Evolutionary conservation across 2,888 invertebrate species (phyloP).

Genomic region (Polymixis flavicincta): DNA sequence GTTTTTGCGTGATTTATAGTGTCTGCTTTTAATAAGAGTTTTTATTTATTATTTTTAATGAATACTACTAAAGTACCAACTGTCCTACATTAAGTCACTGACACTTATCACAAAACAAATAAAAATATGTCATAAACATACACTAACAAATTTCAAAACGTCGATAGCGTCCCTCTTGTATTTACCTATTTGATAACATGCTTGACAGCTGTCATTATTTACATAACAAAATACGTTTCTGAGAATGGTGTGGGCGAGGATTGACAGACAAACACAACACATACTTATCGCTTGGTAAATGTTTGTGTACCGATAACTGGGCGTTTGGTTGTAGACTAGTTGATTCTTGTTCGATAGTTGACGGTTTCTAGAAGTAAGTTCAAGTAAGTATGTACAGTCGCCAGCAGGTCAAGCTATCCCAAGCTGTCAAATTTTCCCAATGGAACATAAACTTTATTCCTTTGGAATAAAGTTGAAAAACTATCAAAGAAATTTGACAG

Average conservation of each 20-base stretch:
- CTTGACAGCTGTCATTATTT: conserved; percentile 62
- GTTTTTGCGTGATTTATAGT: too few species aligned
- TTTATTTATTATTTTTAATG: not conserved
- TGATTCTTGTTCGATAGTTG: conserved; percentile 2
- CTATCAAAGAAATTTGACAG: too few species aligned
- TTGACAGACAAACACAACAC: conserved; percentile 64
- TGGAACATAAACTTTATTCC: too few species aligned
- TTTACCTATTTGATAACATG: conserved; percentile 61
- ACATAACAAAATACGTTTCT: conserved; percentile 62
- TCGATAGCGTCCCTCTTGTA: not conserved
- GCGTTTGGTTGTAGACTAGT: conserved; percentile 7
- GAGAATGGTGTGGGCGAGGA: conserved; percentile 64
- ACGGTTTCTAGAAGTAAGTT: not conserved
- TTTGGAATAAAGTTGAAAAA: too few species aligned
- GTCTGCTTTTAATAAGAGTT: too few species aligned
- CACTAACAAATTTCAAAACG: conserved; percentile 1
- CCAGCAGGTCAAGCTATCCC: too few species aligned
- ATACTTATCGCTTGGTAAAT: conserved; percentile 67
- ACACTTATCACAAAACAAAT: conserved; percentile 4
- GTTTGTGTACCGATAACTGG: conserved; percentile 51
- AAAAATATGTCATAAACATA: not conserved
- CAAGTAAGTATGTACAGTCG: too few species aligned
- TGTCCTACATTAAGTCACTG: not conserved
- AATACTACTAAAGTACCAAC: not conserved
- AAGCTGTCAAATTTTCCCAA: too few species aligned